A percentile compares a stretch with the other conserved stretches of the same genome.
Evolutionary conservation across 2,113 vertebrate species (phyloP).

Genomic region (Cyrtonyx montezumae): DNA sequence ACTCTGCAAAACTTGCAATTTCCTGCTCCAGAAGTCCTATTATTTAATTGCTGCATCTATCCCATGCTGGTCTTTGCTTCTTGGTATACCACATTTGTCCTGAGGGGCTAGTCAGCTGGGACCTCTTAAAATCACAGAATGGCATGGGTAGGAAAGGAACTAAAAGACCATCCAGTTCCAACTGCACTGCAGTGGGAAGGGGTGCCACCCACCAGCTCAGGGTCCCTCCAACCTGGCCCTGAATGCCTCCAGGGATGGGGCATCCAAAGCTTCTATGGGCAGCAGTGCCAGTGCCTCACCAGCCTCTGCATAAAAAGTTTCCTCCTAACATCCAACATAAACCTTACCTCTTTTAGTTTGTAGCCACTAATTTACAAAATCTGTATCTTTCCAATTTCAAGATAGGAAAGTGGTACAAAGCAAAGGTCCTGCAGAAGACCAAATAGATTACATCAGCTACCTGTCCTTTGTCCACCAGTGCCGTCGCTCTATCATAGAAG

Average conservation of each 20-base stretch:
- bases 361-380: neutral
- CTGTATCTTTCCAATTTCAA: neutral
- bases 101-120: neutral
- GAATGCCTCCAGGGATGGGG: no score
- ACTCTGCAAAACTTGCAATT: neutral
- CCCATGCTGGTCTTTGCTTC: neutral
- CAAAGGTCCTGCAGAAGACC: neutral
- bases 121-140: neutral
- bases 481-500: neutral
- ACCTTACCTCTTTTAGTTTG: neutral
- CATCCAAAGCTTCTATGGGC: neutral
- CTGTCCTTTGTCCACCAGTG: neutral
- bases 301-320: neutral
- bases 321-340: neutral
- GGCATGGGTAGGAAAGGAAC: neutral
- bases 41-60: neutral
- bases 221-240: no score
- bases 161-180: neutral
- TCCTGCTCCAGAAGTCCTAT: neutral
- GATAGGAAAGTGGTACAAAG: neutral
- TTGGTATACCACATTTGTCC: neutral
- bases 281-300: neutral
- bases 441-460: neutral
- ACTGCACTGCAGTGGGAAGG: neutral
- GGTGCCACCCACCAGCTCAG: neutral